Conservation (phyloP, 2,797 vertebrate genomes). For the Leuciscus waleckii region DNA sequence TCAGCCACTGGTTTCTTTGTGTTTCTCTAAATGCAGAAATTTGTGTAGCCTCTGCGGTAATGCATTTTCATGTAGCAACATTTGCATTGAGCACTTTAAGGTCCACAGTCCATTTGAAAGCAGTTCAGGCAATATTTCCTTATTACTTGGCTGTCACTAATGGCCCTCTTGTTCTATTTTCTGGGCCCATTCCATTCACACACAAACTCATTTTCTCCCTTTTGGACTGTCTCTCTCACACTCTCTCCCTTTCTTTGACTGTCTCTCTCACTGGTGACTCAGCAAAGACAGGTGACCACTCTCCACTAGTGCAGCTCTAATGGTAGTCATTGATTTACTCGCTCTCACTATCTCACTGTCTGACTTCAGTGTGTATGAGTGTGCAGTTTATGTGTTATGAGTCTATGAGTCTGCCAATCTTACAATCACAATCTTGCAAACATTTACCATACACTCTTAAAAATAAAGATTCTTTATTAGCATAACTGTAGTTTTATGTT, state of each 20-base stretch:
- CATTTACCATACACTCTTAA: not conserved
- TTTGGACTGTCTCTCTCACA: not conserved
- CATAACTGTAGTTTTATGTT: not conserved
- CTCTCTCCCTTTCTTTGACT: slow-evolving; percentile 3
- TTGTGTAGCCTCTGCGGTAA: slow-evolving; percentile 3
- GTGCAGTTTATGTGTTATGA: not conserved
- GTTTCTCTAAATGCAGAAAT: slow-evolving; percentile 6
- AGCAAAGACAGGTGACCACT: slow-evolving; percentile 41
- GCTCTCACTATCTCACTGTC: slow-evolving; percentile 11
- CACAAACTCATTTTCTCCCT: not conserved
- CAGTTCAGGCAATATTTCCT: slow-evolving; percentile 21
- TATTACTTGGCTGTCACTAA: slow-evolving; percentile 27
- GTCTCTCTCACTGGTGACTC: slow-evolving; percentile 42
- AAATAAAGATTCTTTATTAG: not conserved
- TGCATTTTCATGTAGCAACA: slow-evolving; percentile 17
- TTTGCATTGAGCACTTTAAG: slow-evolving; percentile 34
- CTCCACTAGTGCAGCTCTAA: slow-evolving; percentile 32
- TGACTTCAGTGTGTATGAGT: slow-evolving; percentile 5
- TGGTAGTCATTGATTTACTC: slow-evolving; percentile 50
- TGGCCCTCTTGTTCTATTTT: slow-evolving; percentile 41
- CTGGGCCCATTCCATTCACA: slow-evolving; percentile 15
- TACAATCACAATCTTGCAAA: not conserved
- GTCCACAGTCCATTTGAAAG: slow-evolving; percentile 29
- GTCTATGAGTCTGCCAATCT: not conserved
- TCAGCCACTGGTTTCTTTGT: slow-evolving; percentile 1